Conservation (phyloP, 2,113 vertebrate species). For the Rhinogobius similis region DNA sequence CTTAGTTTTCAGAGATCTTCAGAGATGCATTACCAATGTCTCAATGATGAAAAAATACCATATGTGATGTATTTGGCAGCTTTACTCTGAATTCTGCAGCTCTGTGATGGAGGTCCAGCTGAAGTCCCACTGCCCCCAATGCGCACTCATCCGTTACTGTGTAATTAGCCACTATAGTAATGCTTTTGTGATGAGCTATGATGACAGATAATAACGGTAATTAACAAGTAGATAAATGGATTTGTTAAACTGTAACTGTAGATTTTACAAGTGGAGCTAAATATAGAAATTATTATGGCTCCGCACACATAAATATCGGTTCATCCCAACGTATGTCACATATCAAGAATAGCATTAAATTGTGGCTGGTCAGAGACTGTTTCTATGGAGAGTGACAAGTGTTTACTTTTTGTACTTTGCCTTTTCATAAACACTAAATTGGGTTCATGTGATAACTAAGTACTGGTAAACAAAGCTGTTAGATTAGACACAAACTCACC, state of each 20-base stretch:
- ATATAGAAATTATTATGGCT: background rate
- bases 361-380: too few relatives aligned
- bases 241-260: background rate
- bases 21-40: background rate
- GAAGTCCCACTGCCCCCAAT: too few relatives aligned
- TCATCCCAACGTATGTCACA: too few relatives aligned
- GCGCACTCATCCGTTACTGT: conserved; percentile 10
- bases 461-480: too few relatives aligned
- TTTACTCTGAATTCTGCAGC: conserved; percentile 17
- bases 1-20: too few relatives aligned
- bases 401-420: too few relatives aligned
- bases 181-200: background rate
- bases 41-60: background rate
- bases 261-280: background rate
- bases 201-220: background rate
- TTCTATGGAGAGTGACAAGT: too few relatives aligned
- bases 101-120: conserved; percentile 21
- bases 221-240: background rate
- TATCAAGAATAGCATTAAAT: too few relatives aligned
- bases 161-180: conserved; percentile 18
- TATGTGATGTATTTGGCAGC: background rate
- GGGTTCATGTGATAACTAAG: too few relatives aligned
- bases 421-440: too few relatives aligned
- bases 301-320: too few relatives aligned
- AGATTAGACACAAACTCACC: too few relatives aligned